Percentiles rank a stretch among this genome's conserved stretches.
Evolutionary conservation across 2,888 invertebrate species (phyloP).

Genomic region (Melanophora roralis): DNA sequence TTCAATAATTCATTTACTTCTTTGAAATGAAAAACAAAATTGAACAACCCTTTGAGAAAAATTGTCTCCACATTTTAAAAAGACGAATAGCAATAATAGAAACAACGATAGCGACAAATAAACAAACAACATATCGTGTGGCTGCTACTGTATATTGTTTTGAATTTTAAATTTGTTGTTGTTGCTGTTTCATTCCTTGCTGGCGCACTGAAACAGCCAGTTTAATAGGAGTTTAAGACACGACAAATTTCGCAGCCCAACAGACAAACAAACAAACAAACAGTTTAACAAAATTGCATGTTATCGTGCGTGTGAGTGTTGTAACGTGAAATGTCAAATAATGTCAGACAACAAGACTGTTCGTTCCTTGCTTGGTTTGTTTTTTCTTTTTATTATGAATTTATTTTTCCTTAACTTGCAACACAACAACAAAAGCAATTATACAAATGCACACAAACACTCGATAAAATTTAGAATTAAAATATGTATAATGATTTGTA

Average conservation of each 20-base stretch:
- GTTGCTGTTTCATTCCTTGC: constrained; percentile 8
- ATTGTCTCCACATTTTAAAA: not conserved
- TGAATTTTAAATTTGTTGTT: constrained; percentile 4
- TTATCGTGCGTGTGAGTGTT: constrained; percentile 60
- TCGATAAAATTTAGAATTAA: constrained; percentile 16
- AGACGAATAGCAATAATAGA: not conserved
- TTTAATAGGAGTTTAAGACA: constrained; percentile 59
- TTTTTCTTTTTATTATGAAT: not conserved
- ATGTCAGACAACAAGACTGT: constrained; percentile 60
- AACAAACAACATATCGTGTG: constrained; percentile 41
- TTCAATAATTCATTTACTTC: not conserved
- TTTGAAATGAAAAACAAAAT: not conserved
- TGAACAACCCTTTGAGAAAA: not conserved
- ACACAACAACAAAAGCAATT: not conserved
- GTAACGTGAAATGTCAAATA: constrained; percentile 63
- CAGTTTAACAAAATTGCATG: constrained; percentile 50
- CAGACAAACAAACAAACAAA: no score
- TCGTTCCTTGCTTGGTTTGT: constrained; percentile 27
- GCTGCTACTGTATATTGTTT: constrained; percentile 33
- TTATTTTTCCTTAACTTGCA: not conserved
- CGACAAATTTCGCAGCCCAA: constrained; percentile 57
- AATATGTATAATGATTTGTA: constrained; percentile 15
- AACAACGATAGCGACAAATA: not conserved
- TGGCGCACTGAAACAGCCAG: constrained; percentile 51
- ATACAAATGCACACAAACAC: not conserved